Conservation (phyloP, 2,888 invertebrate genomes). For the Folsomia candida region DNA sequence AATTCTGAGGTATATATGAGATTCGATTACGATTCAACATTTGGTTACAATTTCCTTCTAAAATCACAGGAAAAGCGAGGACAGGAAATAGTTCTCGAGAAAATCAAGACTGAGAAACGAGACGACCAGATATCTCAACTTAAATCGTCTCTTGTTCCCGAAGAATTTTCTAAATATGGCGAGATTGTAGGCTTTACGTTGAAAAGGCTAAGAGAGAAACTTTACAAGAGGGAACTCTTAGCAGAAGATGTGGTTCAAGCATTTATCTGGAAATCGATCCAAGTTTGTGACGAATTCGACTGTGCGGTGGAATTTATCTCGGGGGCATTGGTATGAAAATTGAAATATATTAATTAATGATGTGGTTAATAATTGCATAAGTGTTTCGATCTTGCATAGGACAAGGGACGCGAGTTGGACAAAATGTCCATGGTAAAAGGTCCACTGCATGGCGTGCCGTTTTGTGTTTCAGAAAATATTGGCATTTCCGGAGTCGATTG, state of each 20-base stretch:
- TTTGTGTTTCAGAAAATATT: constrained; percentile 53
- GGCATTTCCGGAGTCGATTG: constrained; percentile 53
- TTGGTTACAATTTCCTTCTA: no score
- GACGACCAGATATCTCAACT: background rate
- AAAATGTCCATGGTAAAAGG: constrained; percentile 40
- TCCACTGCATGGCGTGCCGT: constrained; percentile 53
- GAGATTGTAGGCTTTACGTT: constrained; percentile 26
- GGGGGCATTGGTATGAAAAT: constrained; percentile 39
- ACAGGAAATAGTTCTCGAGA: background rate
- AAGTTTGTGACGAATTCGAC: constrained; percentile 49
- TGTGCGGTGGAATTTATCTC: constrained; percentile 52
- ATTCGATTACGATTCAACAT: no score
- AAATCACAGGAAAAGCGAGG: background rate
- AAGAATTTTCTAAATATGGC: background rate
- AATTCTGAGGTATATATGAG: no score
- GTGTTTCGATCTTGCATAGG: constrained; percentile 17
- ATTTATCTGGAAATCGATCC: constrained; percentile 45
- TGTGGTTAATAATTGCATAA: constrained; percentile 24
- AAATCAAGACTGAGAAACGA: background rate
- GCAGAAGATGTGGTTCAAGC: constrained; percentile 35
- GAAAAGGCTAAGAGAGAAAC: constrained; percentile 26
- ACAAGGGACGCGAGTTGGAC: constrained; percentile 45
- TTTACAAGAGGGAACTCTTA: constrained; percentile 31
- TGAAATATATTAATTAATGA: constrained; percentile 29
- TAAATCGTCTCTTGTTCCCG: background rate